phyloP scores from a whole-genome alignment of 2,113 vertebrate species.

The Megaptera novaeangliae region DNA sequence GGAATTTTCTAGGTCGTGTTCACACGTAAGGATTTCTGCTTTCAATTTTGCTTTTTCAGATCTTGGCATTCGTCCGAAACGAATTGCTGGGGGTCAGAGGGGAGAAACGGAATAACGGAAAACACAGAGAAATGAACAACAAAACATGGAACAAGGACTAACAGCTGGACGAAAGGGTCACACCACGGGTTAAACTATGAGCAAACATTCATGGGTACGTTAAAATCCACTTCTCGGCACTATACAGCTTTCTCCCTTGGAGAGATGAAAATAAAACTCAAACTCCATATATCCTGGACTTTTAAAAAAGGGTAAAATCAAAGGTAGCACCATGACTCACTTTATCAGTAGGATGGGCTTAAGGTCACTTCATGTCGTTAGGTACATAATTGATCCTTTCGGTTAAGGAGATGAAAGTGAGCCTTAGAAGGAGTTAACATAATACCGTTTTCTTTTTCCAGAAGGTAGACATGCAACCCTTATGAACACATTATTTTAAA shows the following conservation, averaged over 20 bases:
- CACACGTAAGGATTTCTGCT: slow-evolving; percentile 93
- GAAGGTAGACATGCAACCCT: neutral
- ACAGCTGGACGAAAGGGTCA: accelerated
- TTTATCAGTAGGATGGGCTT: accelerated
- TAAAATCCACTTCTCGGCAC: accelerated
- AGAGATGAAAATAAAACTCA: neutral
- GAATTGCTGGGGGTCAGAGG: slow-evolving; percentile 86
- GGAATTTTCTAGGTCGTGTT: slow-evolving; percentile 86
- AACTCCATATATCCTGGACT: accelerated
- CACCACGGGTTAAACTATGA: accelerated
- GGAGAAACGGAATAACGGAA: neutral
- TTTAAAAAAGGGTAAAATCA: too few species aligned
- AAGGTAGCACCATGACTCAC: accelerated
- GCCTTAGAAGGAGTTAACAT: accelerated
- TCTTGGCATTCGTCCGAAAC: slow-evolving; percentile 97
- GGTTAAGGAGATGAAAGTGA: accelerated
- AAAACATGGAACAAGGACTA: accelerated
- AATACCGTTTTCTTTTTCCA: neutral
- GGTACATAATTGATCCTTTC: accelerated
- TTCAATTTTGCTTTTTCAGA: slow-evolving; percentile 98
- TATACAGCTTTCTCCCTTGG: accelerated
- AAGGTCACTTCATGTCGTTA: accelerated
- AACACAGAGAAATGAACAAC: neutral
- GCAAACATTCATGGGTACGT: accelerated
- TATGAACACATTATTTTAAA: accelerated